phyloP scores from a whole-genome alignment of 2,113 vertebrate genomes.

The Microtus richardsoni region DNA sequence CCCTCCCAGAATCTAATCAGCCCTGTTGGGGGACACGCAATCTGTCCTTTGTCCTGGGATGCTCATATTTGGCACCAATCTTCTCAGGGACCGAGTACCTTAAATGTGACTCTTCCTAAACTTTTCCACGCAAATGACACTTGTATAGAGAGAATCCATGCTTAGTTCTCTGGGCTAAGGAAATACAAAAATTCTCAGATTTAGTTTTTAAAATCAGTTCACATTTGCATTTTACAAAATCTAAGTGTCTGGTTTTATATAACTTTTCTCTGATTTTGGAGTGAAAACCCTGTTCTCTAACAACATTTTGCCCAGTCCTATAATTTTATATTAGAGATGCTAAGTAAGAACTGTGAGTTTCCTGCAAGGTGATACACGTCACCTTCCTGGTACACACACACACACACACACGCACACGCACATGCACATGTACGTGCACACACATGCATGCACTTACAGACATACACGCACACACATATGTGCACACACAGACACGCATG shows the following conservation, averaged over 20 bases:
- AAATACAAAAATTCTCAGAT: neutral
- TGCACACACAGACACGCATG: neutral
- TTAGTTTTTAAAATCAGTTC: slow-evolving; percentile 22
- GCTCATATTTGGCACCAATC: neutral
- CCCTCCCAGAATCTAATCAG: slow-evolving; percentile 40
- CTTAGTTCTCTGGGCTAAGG: neutral
- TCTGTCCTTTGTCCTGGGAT: neutral
- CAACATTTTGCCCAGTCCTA: neutral
- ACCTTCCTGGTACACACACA: neutral
- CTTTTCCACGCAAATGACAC: neutral
- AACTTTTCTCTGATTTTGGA: neutral
- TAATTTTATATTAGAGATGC: neutral
- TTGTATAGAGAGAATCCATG: neutral
- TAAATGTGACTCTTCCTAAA: neutral
- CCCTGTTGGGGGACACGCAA: neutral
- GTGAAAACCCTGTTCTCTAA: neutral
- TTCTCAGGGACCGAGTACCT: neutral
- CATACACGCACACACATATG: neutral
- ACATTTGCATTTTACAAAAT: slow-evolving; percentile 36
- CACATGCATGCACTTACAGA: neutral
- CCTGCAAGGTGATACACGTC: neutral
- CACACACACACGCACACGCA: neutral
- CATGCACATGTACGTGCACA: neutral
- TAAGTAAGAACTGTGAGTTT: neutral
- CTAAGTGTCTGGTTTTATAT: neutral